Conservation (phyloP, 1,140 invertebrate genomes). For the Zeugodacus cucurbitae region DNA sequence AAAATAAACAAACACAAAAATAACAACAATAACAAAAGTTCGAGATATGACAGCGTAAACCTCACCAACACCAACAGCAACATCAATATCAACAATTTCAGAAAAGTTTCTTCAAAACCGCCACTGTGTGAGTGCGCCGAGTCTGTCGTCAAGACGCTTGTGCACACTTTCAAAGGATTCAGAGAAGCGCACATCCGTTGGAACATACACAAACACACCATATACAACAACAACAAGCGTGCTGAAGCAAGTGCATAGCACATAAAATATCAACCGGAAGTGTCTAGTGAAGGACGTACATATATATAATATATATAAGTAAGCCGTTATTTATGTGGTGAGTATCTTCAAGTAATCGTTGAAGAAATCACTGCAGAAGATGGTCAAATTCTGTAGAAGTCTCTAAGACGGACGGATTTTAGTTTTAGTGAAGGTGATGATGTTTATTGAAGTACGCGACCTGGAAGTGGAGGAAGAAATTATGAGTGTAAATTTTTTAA, state of each 20-base stretch:
- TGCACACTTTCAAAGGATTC: constrained; percentile 12
- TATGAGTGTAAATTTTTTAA: too few species aligned
- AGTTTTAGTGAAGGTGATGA: too few species aligned
- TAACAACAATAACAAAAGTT: not conserved
- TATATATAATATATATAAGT: not conserved
- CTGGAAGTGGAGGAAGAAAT: too few species aligned
- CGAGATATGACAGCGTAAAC: not conserved
- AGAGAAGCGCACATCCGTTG: constrained; percentile 2
- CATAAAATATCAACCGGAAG: not conserved
- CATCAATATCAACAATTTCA: not conserved
- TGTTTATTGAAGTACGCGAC: too few species aligned
- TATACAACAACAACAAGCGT: too few species aligned
- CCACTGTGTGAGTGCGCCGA: not conserved
- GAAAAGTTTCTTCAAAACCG: not conserved
- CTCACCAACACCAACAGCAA: not conserved
- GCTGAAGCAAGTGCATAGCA: not conserved
- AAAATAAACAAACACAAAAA: not conserved
- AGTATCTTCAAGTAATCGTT: not conserved
- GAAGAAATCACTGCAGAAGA: not conserved
- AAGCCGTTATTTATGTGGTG: not conserved
- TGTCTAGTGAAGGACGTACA: not conserved
- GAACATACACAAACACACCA: not conserved
- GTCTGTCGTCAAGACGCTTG: not conserved
- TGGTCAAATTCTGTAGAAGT: not conserved
- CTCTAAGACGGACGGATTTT: too few species aligned